Evolutionary conservation across 2,888 invertebrate genomes (phyloP), one percentile per base, ranked within the genome.

Genomic region (Myathropa florea): DNA sequence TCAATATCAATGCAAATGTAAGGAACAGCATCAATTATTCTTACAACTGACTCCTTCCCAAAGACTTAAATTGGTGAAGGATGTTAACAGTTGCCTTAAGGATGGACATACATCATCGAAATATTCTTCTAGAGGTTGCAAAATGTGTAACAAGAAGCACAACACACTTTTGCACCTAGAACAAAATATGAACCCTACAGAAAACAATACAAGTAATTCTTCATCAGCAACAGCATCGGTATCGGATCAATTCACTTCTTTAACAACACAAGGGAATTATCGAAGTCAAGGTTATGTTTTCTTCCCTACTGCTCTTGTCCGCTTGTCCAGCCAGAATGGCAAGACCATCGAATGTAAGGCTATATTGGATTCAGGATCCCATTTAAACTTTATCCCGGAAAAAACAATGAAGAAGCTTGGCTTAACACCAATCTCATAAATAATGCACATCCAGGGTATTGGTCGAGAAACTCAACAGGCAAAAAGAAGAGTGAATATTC

Each of bases 41-140:
- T 39, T 64, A 24, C 63, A 24, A 14, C 12, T 21, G 23, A 64
- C 23, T 6, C 63, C 21, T 18, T 4, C 23, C 10, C 36, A 65
- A 28, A 36, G 53, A 26, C 18, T 65, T n/a, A n/a, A n/a, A n/a
- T n/a, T n/a, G n/a, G n/a, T n/a, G n/a, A n/a, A n/a, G 9, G 18
- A 9, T 6, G 24, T n/a, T 9, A 70, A 36, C 3, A 33, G 23
- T n/a, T 70, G 70, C 18, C 23, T n/a, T 36, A 59, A 36, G 6
- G 39, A 59, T n/a, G 70, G 70, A 12, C 70, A 70, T n/a, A 70
- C 70, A 59, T 59, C 70, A 9, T 24, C 36, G 10, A 70, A 60
- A n/a, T n/a, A n/a, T n/a, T n/a, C n/a, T n/a, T n/a, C n/a, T n/a
- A n/a, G n/a, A n/a, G n/a, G n/a, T n/a, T n/a, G n/a, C n/a, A n/a